Conservation (phyloP, 2,797 vertebrate genomes). For the Urophycis tenuis region DNA sequence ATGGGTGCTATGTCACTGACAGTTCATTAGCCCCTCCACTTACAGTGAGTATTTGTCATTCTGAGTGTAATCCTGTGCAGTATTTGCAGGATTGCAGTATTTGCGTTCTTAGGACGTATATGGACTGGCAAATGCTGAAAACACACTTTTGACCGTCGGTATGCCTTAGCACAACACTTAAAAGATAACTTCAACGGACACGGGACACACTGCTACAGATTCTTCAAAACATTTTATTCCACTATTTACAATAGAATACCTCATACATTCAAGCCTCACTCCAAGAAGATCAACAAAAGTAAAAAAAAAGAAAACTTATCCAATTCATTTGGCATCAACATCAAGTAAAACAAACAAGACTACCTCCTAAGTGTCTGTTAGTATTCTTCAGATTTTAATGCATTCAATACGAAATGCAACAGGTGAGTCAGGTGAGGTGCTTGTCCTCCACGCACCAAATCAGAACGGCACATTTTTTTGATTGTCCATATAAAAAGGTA, state of each 20-base stretch:
- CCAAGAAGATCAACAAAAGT: conserved; percentile 2
- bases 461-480: background rate
- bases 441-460: background rate
- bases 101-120: background rate
- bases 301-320: conserved; percentile 38
- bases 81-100: too few species aligned
- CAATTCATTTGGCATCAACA: conserved; percentile 39
- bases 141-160: background rate
- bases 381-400: background rate
- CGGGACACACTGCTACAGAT: background rate
- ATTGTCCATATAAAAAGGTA: background rate
- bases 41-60: too few species aligned
- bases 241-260: conserved; percentile 50
- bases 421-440: background rate
- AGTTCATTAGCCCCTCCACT: too few species aligned
- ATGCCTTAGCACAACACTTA: background rate
- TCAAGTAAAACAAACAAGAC: conserved; percentile 46
- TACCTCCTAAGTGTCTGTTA: conserved; percentile 16
- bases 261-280: conserved; percentile 17
- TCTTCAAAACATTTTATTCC: conserved; percentile 48
- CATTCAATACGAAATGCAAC: background rate
- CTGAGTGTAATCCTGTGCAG: too few species aligned
- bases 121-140: background rate
- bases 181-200: background rate
- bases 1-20: too few species aligned